Base-by-base conservation (phyloP, 2,113 vertebrate genomes). In the Pteropus alecto region DNA sequence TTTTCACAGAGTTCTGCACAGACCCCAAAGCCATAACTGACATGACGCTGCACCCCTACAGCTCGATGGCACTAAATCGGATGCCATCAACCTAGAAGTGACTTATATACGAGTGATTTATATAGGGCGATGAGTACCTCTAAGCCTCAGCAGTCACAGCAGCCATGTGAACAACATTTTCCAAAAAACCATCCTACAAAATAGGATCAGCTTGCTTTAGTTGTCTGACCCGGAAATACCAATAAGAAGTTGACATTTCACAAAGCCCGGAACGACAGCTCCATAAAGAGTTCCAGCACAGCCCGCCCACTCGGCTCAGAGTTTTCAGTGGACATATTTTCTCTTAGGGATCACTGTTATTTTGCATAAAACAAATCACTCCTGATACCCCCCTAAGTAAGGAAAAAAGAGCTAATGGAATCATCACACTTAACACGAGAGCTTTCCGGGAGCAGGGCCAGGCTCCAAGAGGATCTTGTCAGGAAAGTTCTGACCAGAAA, bases 401-500 rank as follows among this genome's bases (percentile, higher is more conserved):
- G 56, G 35, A 71, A 38, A 35, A 73, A 51, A 46, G 15, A 6
- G 26, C 65, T 96, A 93, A 96, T 78, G 43, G 63, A 46, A 67
- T 67, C 13, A 68, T 60, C 43, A 38, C 11, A 24, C 30, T 63
- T 89, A 74, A 78, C 54, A 89, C 0, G 15, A 0, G 87, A 58
- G 3, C 71, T 77, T 78, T 65, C 33, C 33, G 33, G 33, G 60
- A 92, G 41, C 89, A 84, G 91, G 56, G 86, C 83, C 85, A 73
- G 95, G 85, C 48, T 95, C 79, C 76, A 87, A 93, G 41, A 92
- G 96, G 3, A 58, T 5, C 48, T 46, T 73, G 22, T 68, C 30
- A 56, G 89, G 94, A 96, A 79, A 97, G 73, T 78, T 95, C 92
- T 74, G 92, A 56, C 22, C 67, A 95, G 56, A 63, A 79, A 63